Base-by-base conservation (phyloP, 1,140 invertebrate genomes). In the Philotrypesis tridentata region DNA sequence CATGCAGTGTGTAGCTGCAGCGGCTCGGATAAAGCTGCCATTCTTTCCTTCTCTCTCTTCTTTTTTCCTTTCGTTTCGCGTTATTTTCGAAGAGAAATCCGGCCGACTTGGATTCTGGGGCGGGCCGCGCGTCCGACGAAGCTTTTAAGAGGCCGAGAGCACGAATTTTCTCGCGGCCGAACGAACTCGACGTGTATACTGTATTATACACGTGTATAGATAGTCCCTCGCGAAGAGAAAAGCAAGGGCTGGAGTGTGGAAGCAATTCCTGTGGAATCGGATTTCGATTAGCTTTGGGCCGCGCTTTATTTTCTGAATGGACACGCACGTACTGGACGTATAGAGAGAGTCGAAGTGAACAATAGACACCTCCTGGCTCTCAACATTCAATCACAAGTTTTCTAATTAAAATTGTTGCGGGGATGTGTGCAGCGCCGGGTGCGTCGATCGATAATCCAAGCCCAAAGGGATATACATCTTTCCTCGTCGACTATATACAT, bases 351-450 rank as follows among this genome's bases (percentile, higher is more conserved):
- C 60, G 23, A 61, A 25, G 9, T 25, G 17, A n/a, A 61, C 60
- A 61, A 25, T 61, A 4, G 23, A 1, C n/a, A 61, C 23, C 23
- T n/a, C n/a, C 21, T 7, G 40, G 14, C 17, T 14, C 17, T 43
- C 40, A 11, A 14, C n/a, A 25, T 27, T 71, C 68, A 14, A 40
- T 71, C 23, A 27, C 33, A 71, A 71, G 68, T 40, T 71, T 71
- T 40, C 68, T 71, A 71, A 71, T 71, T 71, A 71, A 71, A 71
- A n/a, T n/a, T n/a, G n/a, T n/a, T n/a, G n/a, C n/a, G n/a, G n/a
- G n/a, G n/a, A n/a, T n/a, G n/a, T n/a, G n/a, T n/a, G n/a, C n/a
- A n/a, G n/a, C n/a, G n/a, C n/a, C n/a, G n/a, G n/a, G n/a, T n/a
- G n/a, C n/a, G n/a, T n/a, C 17, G 68, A 71, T 68, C 65, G 65